Percentiles rank a stretch among this genome's conserved stretches.
Conservation (phyloP, 2,113 vertebrate genomes). For the Pipa parva region DNA sequence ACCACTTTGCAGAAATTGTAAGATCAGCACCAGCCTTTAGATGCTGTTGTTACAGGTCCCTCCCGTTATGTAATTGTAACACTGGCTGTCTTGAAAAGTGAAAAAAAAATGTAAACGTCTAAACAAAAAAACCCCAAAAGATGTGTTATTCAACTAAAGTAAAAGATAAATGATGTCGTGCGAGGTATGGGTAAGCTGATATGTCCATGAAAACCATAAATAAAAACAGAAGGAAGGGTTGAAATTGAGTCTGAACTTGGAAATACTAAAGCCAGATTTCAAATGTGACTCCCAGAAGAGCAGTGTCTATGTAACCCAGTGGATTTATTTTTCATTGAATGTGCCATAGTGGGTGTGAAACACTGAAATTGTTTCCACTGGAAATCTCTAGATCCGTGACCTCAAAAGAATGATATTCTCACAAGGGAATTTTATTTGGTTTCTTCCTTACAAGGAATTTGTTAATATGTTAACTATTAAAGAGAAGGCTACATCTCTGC, state of each 20-base stretch:
- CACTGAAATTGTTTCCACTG: constrained; percentile 2
- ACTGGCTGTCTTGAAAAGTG: too few species aligned
- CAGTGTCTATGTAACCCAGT: not conserved
- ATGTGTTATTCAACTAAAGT: too few species aligned
- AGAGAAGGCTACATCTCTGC: not conserved
- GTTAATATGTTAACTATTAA: not conserved
- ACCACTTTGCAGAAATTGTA: too few species aligned
- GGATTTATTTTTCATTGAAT: not conserved
- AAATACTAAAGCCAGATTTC: not conserved
- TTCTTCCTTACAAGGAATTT: constrained; percentile 1
- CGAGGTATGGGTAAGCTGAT: not conserved
- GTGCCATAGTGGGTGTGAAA: not conserved
- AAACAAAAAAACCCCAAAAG: too few species aligned
- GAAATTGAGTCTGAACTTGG: not conserved
- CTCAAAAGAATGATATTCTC: constrained; percentile 5
- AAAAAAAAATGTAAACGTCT: too few species aligned
- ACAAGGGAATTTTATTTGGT: not conserved
- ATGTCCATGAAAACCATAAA: not conserved
- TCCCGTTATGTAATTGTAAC: too few species aligned
- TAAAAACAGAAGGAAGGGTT: not conserved
- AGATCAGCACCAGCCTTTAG: too few species aligned
- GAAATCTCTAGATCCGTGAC: constrained; percentile 3
- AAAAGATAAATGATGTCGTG: not conserved
- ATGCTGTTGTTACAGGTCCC: too few species aligned
- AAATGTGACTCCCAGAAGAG: not conserved